These are phyloP conservation scores for Hirtodrosophila duncani DNA, from an alignment of 2,888 invertebrate genomes.

Conservation along the genomic window DNA sequence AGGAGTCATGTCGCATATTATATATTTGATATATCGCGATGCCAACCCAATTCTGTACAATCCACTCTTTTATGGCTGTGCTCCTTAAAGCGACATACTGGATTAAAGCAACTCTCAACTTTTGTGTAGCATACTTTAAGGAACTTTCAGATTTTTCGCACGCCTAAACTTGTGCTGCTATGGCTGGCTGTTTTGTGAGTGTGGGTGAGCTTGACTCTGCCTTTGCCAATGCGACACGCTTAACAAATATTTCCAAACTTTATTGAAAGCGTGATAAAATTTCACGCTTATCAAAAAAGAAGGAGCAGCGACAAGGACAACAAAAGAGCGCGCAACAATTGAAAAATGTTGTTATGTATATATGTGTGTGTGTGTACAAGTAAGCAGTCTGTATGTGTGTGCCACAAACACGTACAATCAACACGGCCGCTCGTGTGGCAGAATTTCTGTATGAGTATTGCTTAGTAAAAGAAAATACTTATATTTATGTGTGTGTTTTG, in stretches of 20 bases:
- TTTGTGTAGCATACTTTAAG: too few relatives aligned
- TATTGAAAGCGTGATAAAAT: slow-evolving; percentile 76
- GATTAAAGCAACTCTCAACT: too few relatives aligned
- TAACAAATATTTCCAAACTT: slow-evolving; percentile 60
- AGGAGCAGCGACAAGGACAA: slow-evolving; percentile 32
- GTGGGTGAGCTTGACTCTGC: neutral
- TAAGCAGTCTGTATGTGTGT: slow-evolving; percentile 22
- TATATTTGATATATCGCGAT: too few relatives aligned
- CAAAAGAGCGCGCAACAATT: slow-evolving; percentile 45
- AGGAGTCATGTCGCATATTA: too few relatives aligned
- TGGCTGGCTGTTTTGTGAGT: neutral
- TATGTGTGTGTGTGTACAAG: slow-evolving; percentile 2
- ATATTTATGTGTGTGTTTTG: slow-evolving; percentile 1
- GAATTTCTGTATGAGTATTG: neutral
- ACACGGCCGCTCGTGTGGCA: slow-evolving; percentile 28
- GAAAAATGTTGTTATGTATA: slow-evolving; percentile 28
- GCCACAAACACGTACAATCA: slow-evolving; percentile 46
- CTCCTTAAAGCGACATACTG: too few relatives aligned
- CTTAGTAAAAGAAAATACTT: neutral
- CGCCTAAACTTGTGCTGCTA: slow-evolving; percentile 13
- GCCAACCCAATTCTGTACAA: too few relatives aligned
- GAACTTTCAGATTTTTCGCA: slow-evolving; percentile 5
- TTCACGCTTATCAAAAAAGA: slow-evolving; percentile 57
- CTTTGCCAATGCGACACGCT: slow-evolving; percentile 29
- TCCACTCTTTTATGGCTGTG: too few relatives aligned